A percentile compares a stretch with the other conserved stretches of the same genome.
Conservation (phyloP, 2,888 invertebrate genomes). For the Liopterus haemorrhoidalis region DNA sequence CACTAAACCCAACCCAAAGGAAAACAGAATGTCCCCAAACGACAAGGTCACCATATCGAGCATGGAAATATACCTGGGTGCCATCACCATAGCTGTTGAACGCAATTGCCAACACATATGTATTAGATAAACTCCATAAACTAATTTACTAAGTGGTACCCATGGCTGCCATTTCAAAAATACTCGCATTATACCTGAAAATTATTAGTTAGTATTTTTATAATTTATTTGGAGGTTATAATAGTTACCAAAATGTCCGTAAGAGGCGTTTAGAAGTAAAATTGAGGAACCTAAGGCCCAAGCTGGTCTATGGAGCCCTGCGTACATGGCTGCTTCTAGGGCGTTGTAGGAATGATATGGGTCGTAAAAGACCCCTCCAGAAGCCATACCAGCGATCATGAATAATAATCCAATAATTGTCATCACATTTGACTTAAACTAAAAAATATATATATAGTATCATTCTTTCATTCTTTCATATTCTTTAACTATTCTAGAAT, state of each 20-base stretch:
- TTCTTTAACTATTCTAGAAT: no score
- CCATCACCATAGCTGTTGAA: slow-evolving; percentile 48
- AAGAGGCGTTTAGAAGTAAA: slow-evolving; percentile 49
- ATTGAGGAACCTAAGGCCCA: slow-evolving; percentile 51
- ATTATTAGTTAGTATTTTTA: slow-evolving; percentile 10
- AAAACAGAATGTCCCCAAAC: slow-evolving; percentile 48
- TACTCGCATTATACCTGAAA: slow-evolving; percentile 45
- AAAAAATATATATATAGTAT: slow-evolving; percentile 35
- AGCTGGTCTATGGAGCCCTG: slow-evolving; percentile 51
- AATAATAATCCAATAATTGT: slow-evolving; percentile 44
- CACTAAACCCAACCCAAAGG: slow-evolving; percentile 46
- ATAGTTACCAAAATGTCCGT: slow-evolving; percentile 42
- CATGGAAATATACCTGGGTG: slow-evolving; percentile 44
- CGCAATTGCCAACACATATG: slow-evolving; percentile 51
- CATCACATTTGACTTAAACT: slow-evolving; percentile 50
- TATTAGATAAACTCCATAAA: slow-evolving; percentile 55
- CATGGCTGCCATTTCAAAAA: slow-evolving; percentile 54
- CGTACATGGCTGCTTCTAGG: slow-evolving; percentile 52
- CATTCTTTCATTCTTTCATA: no score
- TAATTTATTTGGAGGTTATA: slow-evolving; percentile 2
- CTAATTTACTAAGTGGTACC: slow-evolving; percentile 54
- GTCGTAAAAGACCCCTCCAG: slow-evolving; percentile 51
- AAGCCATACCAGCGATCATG: slow-evolving; percentile 47
- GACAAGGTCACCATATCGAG: slow-evolving; percentile 44
- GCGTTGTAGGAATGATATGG: slow-evolving; percentile 47